A percentile compares a stretch with the other conserved stretches of the same genome.
Conservation (phyloP, 2,888 invertebrate genomes). For the Synergus umbraculus region DNA sequence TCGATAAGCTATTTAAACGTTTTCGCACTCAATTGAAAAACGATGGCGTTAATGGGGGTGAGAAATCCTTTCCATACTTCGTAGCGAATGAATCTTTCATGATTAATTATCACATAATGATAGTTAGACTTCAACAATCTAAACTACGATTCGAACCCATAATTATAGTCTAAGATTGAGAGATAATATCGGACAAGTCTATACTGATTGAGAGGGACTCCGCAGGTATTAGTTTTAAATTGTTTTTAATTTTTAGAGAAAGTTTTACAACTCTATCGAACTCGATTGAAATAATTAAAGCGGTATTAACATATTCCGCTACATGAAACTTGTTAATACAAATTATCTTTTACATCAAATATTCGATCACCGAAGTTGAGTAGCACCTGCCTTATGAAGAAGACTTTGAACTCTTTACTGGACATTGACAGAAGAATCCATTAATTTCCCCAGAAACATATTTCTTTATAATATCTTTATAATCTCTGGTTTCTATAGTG, state of each 20-base stretch:
- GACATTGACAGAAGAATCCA: too few species aligned
- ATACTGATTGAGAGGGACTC: neutral
- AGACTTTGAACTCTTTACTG: too few species aligned
- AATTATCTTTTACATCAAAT: too few species aligned
- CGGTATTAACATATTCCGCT: too few species aligned
- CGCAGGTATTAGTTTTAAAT: neutral
- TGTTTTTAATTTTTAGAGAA: neutral
- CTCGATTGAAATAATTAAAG: neutral
- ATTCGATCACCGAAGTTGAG: too few species aligned
- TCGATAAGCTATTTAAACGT: slow-evolving; percentile 34
- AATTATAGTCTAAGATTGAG: slow-evolving; percentile 35
- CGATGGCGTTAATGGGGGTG: slow-evolving; percentile 36
- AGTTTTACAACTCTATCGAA: neutral
- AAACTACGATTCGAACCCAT: slow-evolving; percentile 20
- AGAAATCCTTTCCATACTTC: slow-evolving; percentile 26
- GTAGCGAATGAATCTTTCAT: neutral
- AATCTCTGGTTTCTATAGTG: neutral
- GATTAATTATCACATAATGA: slow-evolving; percentile 40
- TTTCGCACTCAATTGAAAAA: slow-evolving; percentile 40
- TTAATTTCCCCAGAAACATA: slow-evolving; percentile 18
- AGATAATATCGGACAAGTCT: slow-evolving; percentile 17
- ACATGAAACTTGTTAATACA: too few species aligned
- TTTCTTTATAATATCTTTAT: neutral
- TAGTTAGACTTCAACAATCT: slow-evolving; percentile 1
- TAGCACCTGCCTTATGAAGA: too few species aligned